These are phyloP conservation scores for Aramus guarauna DNA, from an alignment of 2,113 vertebrate genomes.

Conservation along the genomic window DNA sequence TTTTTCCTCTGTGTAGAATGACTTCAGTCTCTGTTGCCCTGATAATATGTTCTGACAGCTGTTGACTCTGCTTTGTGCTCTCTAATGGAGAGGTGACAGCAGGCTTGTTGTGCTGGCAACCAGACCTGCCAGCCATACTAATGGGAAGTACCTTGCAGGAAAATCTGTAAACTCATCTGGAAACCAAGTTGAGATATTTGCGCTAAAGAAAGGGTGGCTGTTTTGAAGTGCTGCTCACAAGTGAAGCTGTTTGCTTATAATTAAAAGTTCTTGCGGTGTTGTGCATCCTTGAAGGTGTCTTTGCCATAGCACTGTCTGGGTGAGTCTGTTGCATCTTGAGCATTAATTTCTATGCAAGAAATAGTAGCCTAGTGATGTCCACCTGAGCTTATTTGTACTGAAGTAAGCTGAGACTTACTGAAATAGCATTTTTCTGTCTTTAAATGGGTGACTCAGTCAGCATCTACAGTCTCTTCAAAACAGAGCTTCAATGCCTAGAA, in stretches of 20 bases:
- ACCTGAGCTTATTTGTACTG: background rate
- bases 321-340: background rate
- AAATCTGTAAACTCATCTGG: background rate
- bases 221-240: background rate
- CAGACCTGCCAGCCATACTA: background rate
- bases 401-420: background rate
- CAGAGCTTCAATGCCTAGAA: background rate
- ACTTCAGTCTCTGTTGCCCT: background rate
- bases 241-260: background rate
- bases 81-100: background rate
- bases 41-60: background rate
- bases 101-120: background rate
- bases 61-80: background rate
- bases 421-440: background rate
- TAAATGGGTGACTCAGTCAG: background rate
- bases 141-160: background rate
- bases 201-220: background rate
- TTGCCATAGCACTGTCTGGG: background rate
- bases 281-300: background rate
- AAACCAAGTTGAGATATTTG: background rate
- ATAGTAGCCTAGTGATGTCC: background rate
- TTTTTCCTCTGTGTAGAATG: background rate
- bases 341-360: background rate
- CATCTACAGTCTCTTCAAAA: background rate
- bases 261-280: background rate